Conservation (phyloP, 2,797 vertebrate species). For the Anguilla marmorata region DNA sequence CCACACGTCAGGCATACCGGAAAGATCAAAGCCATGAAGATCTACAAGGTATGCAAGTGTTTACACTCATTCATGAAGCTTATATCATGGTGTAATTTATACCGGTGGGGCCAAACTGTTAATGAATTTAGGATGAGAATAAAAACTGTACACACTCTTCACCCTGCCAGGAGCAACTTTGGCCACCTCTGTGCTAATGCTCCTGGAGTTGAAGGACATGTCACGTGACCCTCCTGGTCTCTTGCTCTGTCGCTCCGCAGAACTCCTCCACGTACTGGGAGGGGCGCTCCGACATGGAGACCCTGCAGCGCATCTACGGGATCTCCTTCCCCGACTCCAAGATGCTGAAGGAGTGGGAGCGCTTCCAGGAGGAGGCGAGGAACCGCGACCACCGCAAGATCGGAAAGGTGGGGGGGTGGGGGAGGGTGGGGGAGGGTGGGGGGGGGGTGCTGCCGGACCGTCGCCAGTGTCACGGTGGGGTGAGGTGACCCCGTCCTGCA, state of each 20-base stretch:
- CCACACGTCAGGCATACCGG: conserved; percentile 95
- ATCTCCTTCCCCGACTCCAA: conserved; percentile 93
- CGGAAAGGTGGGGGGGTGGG: conserved; percentile 83
- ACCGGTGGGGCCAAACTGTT: too few species aligned
- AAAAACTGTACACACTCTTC: too few species aligned
- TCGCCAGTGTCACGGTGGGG: too few species aligned
- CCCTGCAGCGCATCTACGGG: conserved; percentile 89
- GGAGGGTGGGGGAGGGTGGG: too few species aligned
- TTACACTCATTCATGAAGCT: not conserved
- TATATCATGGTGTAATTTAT: not conserved
- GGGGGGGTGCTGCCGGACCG: not conserved
- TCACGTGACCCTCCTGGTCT: not conserved
- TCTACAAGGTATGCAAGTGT: conserved; percentile 82
- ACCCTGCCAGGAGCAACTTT: too few species aligned
- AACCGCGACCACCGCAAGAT: conserved; percentile 91
- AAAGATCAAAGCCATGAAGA: conserved; percentile 89
- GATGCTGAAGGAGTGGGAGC: conserved; percentile 92
- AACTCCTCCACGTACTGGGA: conserved; percentile 95
- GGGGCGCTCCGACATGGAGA: conserved; percentile 89
- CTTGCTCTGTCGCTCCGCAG: conserved; percentile 58
- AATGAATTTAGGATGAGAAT: too few species aligned
- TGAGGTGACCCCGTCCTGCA: too few species aligned
- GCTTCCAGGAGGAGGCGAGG: conserved; percentile 88
- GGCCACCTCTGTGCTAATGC: not conserved
- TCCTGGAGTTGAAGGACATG: not conserved